phyloP scores from a whole-genome alignment of 2,888 invertebrate species.

The Ormia ochracea region DNA sequence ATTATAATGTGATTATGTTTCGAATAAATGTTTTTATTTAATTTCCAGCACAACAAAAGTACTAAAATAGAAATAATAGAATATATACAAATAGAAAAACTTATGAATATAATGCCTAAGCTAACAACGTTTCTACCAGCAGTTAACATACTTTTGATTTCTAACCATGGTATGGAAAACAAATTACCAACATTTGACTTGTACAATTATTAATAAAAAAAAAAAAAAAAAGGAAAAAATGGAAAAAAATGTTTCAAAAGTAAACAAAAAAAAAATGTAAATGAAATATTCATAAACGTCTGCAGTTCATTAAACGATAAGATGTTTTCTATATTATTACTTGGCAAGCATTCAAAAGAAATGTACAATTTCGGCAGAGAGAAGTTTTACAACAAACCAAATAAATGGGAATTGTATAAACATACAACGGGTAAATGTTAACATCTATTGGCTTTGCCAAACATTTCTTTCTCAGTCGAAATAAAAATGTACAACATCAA shows the following conservation, averaged over 20 bases:
- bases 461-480: neutral
- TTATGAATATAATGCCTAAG: neutral
- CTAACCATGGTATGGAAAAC: neutral
- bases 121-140: constrained; percentile 1
- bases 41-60: neutral
- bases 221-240: neutral
- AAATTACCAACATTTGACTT: constrained; percentile 11
- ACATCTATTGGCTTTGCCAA: constrained; percentile 49
- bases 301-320: constrained; percentile 48
- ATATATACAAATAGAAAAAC: neutral
- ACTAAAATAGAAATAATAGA: neutral
- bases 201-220: neutral
- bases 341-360: constrained; percentile 54
- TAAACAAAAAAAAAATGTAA: neutral
- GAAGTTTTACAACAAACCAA: constrained; percentile 7
- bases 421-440: constrained; percentile 45
- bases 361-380: neutral
- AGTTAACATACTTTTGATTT: neutral
- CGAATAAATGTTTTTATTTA: neutral
- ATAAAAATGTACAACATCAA: too few species aligned
- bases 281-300: constrained; percentile 55
- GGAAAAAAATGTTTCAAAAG: neutral
- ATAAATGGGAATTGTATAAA: constrained; percentile 12
- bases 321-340: constrained; percentile 45
- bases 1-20: neutral